These are phyloP conservation scores for Ophonus ardosiacus DNA, from an alignment of 2,888 invertebrate genomes.

Conservation along the genomic window DNA sequence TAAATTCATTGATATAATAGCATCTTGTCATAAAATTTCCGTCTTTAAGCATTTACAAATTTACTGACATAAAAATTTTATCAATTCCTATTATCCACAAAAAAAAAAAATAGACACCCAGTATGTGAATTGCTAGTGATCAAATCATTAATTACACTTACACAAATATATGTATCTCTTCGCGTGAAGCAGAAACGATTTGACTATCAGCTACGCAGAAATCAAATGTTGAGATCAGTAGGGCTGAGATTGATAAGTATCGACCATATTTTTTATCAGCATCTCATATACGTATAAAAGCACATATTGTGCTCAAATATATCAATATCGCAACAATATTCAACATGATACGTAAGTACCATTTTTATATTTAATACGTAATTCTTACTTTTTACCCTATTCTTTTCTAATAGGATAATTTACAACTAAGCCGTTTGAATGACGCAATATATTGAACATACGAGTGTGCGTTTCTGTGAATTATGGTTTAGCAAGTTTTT, in stretches of 20 bases:
- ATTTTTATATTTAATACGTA: not conserved
- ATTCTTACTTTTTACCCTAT: not conserved
- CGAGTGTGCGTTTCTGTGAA: too few relatives aligned
- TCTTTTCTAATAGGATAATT: not conserved
- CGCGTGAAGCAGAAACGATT: slow-evolving; percentile 3
- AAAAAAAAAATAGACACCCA: too few relatives aligned
- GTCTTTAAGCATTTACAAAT: too few relatives aligned
- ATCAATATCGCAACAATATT: not conserved
- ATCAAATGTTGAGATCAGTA: slow-evolving; percentile 16
- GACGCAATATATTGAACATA: too few relatives aligned
- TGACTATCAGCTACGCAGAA: slow-evolving; percentile 8
- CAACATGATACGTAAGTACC: slow-evolving; percentile 14
- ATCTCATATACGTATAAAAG: slow-evolving; percentile 7
- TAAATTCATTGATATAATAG: too few relatives aligned
- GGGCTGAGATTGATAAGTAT: slow-evolving; percentile 27
- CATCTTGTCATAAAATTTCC: too few relatives aligned
- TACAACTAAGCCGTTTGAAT: not conserved
- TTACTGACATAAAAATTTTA: too few relatives aligned
- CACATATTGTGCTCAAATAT: not conserved
- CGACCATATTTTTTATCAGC: not conserved
- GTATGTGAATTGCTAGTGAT: too few relatives aligned
- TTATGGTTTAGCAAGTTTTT: too few relatives aligned
- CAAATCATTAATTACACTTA: too few relatives aligned
- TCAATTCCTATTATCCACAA: too few relatives aligned
- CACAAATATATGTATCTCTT: not conserved